Base-by-base conservation (phyloP, 2,797 vertebrate genomes). In the Vultur gryphus region DNA sequence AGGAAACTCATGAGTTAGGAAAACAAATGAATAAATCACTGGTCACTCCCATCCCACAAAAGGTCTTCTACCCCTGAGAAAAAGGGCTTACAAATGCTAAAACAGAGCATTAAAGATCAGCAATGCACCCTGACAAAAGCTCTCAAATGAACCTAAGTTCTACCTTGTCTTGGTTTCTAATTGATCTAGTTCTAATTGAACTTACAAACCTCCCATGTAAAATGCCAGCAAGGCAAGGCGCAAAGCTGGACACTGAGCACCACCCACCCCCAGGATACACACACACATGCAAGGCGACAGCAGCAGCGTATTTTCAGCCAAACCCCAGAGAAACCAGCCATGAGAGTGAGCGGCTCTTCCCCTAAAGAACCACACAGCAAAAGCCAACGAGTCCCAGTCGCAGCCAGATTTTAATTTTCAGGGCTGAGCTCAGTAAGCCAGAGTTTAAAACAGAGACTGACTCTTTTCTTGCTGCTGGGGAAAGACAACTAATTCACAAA, bases 251-350 rank as follows among this genome's bases (percentile, higher is more conserved):
- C 33, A 77, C 13, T 0, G 0, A 58, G 35, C 52, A 28, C 43
- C 33, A 25, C 23, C 24, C 24, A 29, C 23, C 24, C 29, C 33
- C 3, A 24, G 48, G 35, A 51, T 13, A 39, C 16, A 52, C 24
- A 64, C 2, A 25, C 15, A 43, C 37, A 8, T 9, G 44, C 52
- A 87, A 55, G 48, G 52, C 2, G 0, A 51, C 0, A 1, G 48
- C 35, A 64, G 48, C 52, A 57, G 25, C 0, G 0, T 35, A 49
- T 84, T 80, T 91, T 72, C 73, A 89, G 46, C 23, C 78, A 95
- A 84, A 62, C 33, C 24, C 58, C 31, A 91, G 35, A 72, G 66
- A 87, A 87, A 72, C 3, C 55, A 88, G 35, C 51, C 19, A 1
- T 24, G 26, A 70, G 10, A 58, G 13, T 10, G 16, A 61, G 37